Evolutionary conservation across 2,113 vertebrate genomes (phyloP).

Genomic region (Perca flavescens): DNA sequence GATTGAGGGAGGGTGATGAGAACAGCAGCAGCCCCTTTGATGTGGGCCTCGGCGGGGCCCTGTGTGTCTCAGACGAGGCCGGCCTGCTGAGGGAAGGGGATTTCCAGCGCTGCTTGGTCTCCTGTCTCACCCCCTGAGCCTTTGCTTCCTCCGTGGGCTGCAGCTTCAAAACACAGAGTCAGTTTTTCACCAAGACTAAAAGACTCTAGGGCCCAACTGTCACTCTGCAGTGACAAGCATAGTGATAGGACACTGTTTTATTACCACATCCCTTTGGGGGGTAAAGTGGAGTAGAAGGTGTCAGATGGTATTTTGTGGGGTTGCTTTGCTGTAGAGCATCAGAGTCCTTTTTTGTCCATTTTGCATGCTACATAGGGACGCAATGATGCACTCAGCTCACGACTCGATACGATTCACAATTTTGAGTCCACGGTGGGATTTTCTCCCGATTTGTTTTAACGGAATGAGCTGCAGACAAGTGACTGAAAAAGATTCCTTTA

Average conservation of each 20-base stretch:
- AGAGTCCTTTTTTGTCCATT: neutral
- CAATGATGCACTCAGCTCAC: no score
- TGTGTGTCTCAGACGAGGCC: slow-evolving; percentile 63
- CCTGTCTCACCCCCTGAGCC: slow-evolving; percentile 66
- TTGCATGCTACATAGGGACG: neutral
- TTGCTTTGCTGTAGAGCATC: slow-evolving; percentile 5
- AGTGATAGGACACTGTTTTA: neutral
- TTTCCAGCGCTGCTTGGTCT: slow-evolving; percentile 74
- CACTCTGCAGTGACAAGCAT: slow-evolving; percentile 32
- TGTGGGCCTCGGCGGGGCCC: slow-evolving; percentile 70
- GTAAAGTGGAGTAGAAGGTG: neutral
- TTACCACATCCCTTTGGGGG: neutral
- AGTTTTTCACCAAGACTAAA: neutral
- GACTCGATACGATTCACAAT: no score
- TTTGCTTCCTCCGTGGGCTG: slow-evolving; percentile 66
- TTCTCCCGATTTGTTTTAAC: no score
- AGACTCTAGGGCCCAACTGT: slow-evolving; percentile 13
- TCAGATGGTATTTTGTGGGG: slow-evolving; percentile 3
- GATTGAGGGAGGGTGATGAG: slow-evolving; percentile 63
- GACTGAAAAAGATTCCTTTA: no score
- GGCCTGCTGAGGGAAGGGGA: slow-evolving; percentile 75
- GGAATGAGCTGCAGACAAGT: no score
- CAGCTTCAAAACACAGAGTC: slow-evolving; percentile 50
- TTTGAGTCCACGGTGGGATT: no score
- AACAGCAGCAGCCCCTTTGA: slow-evolving; percentile 76